These are phyloP conservation scores for Drosophila birchii DNA, from an alignment of 2,888 invertebrate species.

Conservation along the genomic window DNA sequence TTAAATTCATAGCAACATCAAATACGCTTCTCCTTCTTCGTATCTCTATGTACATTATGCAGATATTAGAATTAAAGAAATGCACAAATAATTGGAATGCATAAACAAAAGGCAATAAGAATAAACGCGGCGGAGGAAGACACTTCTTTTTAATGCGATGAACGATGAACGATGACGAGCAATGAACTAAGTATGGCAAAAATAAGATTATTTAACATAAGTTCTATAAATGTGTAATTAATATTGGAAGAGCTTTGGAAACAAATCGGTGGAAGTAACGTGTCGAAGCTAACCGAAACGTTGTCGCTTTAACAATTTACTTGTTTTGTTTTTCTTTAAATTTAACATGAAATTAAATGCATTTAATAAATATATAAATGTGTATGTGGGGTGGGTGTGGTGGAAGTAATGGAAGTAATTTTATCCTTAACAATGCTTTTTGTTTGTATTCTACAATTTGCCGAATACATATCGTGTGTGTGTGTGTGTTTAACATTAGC, in stretches of 20 bases:
- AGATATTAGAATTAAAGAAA: slow-evolving; percentile 67
- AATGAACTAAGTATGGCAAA: slow-evolving; percentile 73
- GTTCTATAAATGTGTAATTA: slow-evolving; percentile 45
- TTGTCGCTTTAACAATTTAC: slow-evolving; percentile 65
- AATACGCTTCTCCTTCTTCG: slow-evolving; percentile 19
- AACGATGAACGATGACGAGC: slow-evolving; percentile 23
- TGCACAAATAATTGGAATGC: slow-evolving; percentile 76
- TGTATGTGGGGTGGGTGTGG: slow-evolving; percentile 34
- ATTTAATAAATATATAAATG: slow-evolving; percentile 71
- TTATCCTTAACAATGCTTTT: slow-evolving; percentile 78
- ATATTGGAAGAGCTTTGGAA: slow-evolving; percentile 80
- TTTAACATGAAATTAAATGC: slow-evolving; percentile 80
- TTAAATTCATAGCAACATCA: slow-evolving; percentile 44
- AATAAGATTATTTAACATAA: slow-evolving; percentile 47
- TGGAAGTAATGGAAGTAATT: slow-evolving; percentile 78
- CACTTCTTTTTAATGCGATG: slow-evolving; percentile 56
- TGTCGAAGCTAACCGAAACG: slow-evolving; percentile 71
- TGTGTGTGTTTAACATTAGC: slow-evolving; percentile 43
- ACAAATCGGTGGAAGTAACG: slow-evolving; percentile 78
- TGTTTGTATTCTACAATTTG: slow-evolving; percentile 56
- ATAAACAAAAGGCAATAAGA: slow-evolving; percentile 70
- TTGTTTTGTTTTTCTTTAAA: slow-evolving; percentile 47
- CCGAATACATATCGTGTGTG: slow-evolving; percentile 55
- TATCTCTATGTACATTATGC: slow-evolving; percentile 65
- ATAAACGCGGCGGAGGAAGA: slow-evolving; percentile 61